phyloP scores from a whole-genome alignment of 1,140 invertebrate genomes.

The Heliconius melpomene region DNA sequence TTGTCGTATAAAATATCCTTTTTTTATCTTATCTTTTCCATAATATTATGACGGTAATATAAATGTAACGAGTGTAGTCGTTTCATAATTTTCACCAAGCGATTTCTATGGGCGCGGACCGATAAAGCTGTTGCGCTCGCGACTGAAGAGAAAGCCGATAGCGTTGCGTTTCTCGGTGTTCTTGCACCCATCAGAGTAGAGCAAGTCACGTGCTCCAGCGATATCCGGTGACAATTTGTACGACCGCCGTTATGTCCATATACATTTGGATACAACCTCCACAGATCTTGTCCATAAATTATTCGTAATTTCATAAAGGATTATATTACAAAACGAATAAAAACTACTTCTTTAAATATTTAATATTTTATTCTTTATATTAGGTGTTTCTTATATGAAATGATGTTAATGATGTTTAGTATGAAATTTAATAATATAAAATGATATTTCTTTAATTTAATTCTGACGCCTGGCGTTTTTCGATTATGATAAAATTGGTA shows the following conservation, averaged over 20 bases:
- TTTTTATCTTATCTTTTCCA: slow-evolving; percentile 1
- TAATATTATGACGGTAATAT: slow-evolving; percentile 27
- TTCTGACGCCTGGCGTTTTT: slow-evolving; percentile 19
- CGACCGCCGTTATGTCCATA: background rate
- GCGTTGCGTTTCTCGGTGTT: slow-evolving; percentile 66
- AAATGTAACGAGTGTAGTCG: slow-evolving; percentile 37
- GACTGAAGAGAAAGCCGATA: slow-evolving; percentile 65
- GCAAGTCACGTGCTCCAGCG: slow-evolving; percentile 34
- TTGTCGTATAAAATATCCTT: background rate
- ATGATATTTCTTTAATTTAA: background rate
- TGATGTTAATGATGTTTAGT: background rate
- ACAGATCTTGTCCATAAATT: background rate
- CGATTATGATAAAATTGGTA: slow-evolving; percentile 19
- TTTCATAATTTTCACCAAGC: slow-evolving; percentile 69
- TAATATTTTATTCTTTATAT: background rate
- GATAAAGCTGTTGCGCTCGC: slow-evolving; percentile 55
- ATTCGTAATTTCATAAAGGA: background rate
- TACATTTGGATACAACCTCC: background rate
- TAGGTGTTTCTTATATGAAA: background rate
- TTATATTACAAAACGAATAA: background rate
- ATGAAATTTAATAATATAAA: background rate
- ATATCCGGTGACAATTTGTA: slow-evolving; percentile 18
- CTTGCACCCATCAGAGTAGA: slow-evolving; percentile 48
- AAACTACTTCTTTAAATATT: background rate
- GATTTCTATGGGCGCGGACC: slow-evolving; percentile 61